Percentiles rank a stretch among this genome's conserved stretches.
Evolutionary conservation across 1,140 invertebrate genomes (phyloP).

Genomic region (Drosophila nebulosa): DNA sequence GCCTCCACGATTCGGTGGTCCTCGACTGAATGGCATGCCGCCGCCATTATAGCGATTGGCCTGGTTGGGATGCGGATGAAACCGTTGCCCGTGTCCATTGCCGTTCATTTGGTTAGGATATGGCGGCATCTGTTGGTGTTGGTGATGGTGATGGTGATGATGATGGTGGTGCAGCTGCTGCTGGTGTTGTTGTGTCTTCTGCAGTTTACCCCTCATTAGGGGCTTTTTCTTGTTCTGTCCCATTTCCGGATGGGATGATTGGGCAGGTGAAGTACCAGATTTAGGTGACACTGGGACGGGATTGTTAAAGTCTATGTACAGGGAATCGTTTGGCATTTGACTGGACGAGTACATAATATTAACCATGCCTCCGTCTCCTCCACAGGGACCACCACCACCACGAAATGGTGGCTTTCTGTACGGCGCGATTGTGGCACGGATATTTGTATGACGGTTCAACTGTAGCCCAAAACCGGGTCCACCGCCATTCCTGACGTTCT

Average conservation of each 20-base stretch:
- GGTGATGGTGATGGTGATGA: conserved; percentile 20
- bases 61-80: conserved; percentile 22
- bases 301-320: conserved; percentile 77
- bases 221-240: conserved; percentile 59
- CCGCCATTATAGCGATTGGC: conserved; percentile 42
- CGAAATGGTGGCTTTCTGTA: conserved; percentile 61
- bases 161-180: conserved; percentile 23
- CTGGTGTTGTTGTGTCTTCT: conserved; percentile 33
- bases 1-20: conserved; percentile 29
- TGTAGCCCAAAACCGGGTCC: conserved; percentile 26
- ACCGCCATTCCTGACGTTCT: conserved; percentile 20
- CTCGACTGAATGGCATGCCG: conserved; percentile 19
- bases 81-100: conserved; percentile 32
- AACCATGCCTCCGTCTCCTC: conserved; percentile 3
- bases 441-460: conserved; percentile 23
- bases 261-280: neutral
- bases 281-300: conserved; percentile 34
- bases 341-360: conserved; percentile 57
- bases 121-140: conserved; percentile 12
- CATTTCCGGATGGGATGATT: conserved; percentile 8
- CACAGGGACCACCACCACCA: too few species aligned
- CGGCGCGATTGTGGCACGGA: conserved; percentile 51
- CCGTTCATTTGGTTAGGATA: conserved; percentile 35
- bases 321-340: conserved; percentile 79
- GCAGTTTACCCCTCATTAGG: conserved; percentile 39